Percentiles rank a stretch among this genome's conserved stretches.
Conservation (phyloP, 1,140 invertebrate genomes). For the Diploscapter pachys region DNA sequence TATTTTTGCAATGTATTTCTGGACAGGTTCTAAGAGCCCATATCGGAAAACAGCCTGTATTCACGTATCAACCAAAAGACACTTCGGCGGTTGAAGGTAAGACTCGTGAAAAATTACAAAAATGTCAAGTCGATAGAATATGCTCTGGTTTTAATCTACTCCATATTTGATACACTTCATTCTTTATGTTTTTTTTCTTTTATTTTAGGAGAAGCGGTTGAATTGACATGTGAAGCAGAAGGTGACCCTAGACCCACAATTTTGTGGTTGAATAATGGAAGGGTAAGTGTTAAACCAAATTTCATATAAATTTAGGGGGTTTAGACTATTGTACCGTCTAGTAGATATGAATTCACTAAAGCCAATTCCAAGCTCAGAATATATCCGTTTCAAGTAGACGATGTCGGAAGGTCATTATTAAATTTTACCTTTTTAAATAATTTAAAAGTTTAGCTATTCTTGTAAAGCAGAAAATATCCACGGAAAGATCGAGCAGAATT, state of each 20-base stretch:
- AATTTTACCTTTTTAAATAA: conserved; percentile 1
- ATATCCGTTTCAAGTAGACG: conserved; percentile 57
- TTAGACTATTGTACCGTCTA: conserved; percentile 6
- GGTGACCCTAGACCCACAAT: conserved; percentile 51
- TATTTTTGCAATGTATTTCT: too few species aligned
- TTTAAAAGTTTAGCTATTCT: conserved; percentile 38
- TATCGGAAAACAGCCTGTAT: conserved; percentile 4
- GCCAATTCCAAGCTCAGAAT: conserved; percentile 47
- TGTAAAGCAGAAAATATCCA: too few species aligned
- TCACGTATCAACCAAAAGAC: conserved; percentile 49
- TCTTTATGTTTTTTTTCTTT: conserved; percentile 5
- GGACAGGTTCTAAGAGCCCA: too few species aligned
- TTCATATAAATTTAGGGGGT: neutral
- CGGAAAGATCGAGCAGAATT: too few species aligned
- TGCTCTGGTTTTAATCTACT: too few species aligned
- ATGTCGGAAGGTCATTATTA: conserved; percentile 43
- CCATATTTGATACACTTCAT: neutral
- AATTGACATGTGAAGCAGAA: conserved; percentile 51
- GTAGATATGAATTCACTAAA: conserved; percentile 42
- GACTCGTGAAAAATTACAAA: too few species aligned
- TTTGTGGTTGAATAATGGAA: conserved; percentile 46
- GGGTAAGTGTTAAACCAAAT: too few species aligned
- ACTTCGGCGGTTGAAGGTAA: conserved; percentile 23
- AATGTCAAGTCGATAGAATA: too few species aligned
- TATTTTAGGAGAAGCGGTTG: conserved; percentile 52